Evolutionary conservation across 2,113 vertebrate species (phyloP).

Genomic region (Indicator indicator): DNA sequence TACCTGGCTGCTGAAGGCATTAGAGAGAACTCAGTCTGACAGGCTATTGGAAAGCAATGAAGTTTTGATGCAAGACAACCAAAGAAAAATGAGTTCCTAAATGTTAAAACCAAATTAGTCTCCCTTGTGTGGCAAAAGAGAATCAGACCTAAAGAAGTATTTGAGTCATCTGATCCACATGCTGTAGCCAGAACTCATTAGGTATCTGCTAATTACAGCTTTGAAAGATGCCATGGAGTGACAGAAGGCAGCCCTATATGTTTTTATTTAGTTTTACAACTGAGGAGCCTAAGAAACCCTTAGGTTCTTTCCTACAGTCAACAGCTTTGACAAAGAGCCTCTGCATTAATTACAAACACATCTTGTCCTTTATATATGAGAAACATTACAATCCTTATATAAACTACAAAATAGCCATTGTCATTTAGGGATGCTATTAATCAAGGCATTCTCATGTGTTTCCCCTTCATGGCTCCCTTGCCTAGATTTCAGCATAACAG

Average conservation of each 20-base stretch:
- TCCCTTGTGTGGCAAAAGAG: neutral
- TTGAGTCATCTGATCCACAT: slow-evolving; percentile 15
- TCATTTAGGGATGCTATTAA: slow-evolving; percentile 59
- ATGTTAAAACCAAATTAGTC: neutral
- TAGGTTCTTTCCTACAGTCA: slow-evolving; percentile 36
- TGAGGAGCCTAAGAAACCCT: neutral
- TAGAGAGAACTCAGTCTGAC: neutral
- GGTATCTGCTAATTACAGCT: slow-evolving; percentile 39
- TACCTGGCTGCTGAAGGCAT: neutral
- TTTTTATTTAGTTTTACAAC: slow-evolving; percentile 42
- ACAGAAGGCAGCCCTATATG: slow-evolving; percentile 13
- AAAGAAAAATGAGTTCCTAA: neutral
- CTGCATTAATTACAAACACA: slow-evolving; percentile 49
- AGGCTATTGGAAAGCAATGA: neutral
- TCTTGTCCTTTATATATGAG: slow-evolving; percentile 15
- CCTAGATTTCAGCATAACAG: neutral
- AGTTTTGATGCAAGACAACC: neutral
- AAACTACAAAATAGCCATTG: slow-evolving; percentile 29
- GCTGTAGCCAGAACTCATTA: slow-evolving; percentile 28
- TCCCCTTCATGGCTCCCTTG: neutral
- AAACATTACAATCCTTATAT: slow-evolving; percentile 25
- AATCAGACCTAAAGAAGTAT: slow-evolving; percentile 33
- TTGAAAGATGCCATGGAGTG: slow-evolving; percentile 33
- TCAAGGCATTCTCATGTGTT: neutral
- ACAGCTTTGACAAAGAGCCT: slow-evolving; percentile 33